These are phyloP conservation scores for Gobiocypris rarus DNA, from an alignment of 2,113 vertebrate genomes.

Conservation along the genomic window DNA sequence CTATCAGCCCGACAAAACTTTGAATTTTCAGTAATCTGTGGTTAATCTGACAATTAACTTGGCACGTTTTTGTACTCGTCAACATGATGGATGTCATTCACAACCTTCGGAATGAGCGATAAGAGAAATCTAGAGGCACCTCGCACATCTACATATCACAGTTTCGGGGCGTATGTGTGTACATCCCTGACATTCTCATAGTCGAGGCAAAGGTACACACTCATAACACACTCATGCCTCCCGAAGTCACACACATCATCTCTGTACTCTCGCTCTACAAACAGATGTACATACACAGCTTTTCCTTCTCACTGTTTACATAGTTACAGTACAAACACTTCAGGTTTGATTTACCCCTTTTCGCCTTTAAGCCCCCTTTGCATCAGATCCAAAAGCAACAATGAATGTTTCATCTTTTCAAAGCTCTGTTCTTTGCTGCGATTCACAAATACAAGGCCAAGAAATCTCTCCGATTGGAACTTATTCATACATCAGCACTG, in stretches of 20 bases:
- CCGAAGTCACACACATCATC: conserved; percentile 26
- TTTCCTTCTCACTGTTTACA: conserved; percentile 56
- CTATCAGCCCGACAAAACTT: conserved; percentile 23
- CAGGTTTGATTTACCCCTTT: conserved; percentile 52
- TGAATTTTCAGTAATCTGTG: conserved; percentile 45
- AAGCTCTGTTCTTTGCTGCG: conserved; percentile 15
- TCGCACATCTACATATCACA: background rate
- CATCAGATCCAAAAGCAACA: conserved; percentile 44
- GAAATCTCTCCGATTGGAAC: conserved; percentile 34
- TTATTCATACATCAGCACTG: conserved; percentile 37
- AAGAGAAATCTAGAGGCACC: background rate
- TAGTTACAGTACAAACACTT: conserved; percentile 60
- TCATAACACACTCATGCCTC: conserved; percentile 17
- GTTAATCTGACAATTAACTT: conserved; percentile 41
- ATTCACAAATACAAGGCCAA: conserved; percentile 39
- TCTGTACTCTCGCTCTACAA: conserved; percentile 14
- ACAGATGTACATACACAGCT: conserved; percentile 48
- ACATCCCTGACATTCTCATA: conserved; percentile 38
- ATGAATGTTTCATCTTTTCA: conserved; percentile 46
- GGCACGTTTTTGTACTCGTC: background rate
- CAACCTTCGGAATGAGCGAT: conserved; percentile 8
- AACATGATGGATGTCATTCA: conserved; percentile 20
- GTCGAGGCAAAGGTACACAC: conserved; percentile 32
- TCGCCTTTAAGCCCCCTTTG: conserved; percentile 43
- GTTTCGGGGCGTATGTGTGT: background rate